A percentile compares a stretch with the other conserved stretches of the same genome.
Evolutionary conservation across 2,797 vertebrate species (phyloP).

Genomic region (Nasua narica): DNA sequence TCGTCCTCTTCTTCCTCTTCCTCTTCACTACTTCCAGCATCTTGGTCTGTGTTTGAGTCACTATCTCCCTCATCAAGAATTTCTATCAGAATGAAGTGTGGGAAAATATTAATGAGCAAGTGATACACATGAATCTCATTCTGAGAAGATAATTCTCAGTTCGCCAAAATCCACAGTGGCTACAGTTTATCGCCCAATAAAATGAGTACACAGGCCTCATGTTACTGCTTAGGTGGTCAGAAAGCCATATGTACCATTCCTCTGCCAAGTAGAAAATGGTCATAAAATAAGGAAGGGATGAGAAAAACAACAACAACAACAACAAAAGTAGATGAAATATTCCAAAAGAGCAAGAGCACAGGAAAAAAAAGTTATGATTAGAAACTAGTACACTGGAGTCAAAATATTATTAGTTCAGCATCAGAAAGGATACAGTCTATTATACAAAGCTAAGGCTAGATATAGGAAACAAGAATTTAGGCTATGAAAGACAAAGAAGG

Average conservation of each 20-base stretch:
- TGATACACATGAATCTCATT: not conserved
- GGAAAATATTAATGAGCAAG: slow-evolving; percentile 8
- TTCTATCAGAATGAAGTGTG: slow-evolving; percentile 83
- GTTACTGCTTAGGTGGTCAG: not conserved
- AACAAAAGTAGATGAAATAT: not conserved
- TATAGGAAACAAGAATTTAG: not conserved
- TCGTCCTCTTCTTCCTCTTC: slow-evolving; percentile 89
- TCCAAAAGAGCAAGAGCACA: not conserved
- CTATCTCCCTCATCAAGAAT: slow-evolving; percentile 97
- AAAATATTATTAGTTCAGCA: slow-evolving; percentile 1
- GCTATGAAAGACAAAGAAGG: not conserved
- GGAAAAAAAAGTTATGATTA: not conserved
- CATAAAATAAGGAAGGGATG: not conserved
- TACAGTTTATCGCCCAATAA: not conserved
- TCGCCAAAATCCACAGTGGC: not conserved
- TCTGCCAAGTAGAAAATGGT: not conserved
- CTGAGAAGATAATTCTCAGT: slow-evolving; percentile 13
- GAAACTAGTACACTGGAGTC: not conserved
- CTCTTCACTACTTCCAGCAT: slow-evolving; percentile 91
- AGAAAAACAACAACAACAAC: not conserved
- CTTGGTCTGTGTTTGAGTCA: slow-evolving; percentile 90
- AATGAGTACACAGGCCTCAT: not conserved
- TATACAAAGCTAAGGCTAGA: not conserved
- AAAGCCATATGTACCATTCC: not conserved
- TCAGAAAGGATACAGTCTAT: not conserved